Evolutionary conservation across 2,888 invertebrate genomes (phyloP).

Genomic region (Andrena chrysosceles): DNA sequence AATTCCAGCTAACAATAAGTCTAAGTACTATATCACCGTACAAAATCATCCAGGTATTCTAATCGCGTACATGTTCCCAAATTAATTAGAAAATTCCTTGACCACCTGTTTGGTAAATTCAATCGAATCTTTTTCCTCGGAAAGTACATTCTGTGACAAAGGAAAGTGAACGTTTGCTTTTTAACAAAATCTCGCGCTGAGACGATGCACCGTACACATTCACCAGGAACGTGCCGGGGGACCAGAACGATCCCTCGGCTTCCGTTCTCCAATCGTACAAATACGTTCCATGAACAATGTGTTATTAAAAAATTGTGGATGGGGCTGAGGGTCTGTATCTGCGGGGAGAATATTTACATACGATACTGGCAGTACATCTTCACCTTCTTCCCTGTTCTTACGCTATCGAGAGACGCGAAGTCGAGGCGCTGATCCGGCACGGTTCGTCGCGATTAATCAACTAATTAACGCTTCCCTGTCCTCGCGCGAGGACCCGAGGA

Average conservation of each 20-base stretch:
- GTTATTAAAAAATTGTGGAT: constrained; percentile 38
- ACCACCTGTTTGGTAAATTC: constrained; percentile 41
- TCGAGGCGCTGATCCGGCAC: constrained; percentile 24
- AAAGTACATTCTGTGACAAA: background rate
- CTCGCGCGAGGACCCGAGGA: background rate
- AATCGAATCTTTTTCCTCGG: constrained; percentile 27
- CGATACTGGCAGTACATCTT: constrained; percentile 81
- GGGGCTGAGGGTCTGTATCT: constrained; percentile 27
- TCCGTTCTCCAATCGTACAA: constrained; percentile 47
- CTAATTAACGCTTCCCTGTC: constrained; percentile 38
- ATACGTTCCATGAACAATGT: constrained; percentile 59
- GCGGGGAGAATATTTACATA: constrained; percentile 77
- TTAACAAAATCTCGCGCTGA: constrained; percentile 40
- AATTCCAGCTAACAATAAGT: too few species aligned
- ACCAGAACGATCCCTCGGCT: background rate
- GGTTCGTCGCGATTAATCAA: constrained; percentile 40
- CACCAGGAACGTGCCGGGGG: constrained; percentile 33
- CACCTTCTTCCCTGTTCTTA: constrained; percentile 37
- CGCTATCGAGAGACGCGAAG: constrained; percentile 43
- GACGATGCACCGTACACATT: constrained; percentile 30
- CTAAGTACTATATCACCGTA: background rate
- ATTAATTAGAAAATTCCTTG: background rate
- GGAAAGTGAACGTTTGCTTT: constrained; percentile 4
- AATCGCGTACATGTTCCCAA: background rate
- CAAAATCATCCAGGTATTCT: background rate